Evolutionary conservation across 2,113 vertebrate genomes (phyloP).

Genomic region (Pseudonaja textilis): DNA sequence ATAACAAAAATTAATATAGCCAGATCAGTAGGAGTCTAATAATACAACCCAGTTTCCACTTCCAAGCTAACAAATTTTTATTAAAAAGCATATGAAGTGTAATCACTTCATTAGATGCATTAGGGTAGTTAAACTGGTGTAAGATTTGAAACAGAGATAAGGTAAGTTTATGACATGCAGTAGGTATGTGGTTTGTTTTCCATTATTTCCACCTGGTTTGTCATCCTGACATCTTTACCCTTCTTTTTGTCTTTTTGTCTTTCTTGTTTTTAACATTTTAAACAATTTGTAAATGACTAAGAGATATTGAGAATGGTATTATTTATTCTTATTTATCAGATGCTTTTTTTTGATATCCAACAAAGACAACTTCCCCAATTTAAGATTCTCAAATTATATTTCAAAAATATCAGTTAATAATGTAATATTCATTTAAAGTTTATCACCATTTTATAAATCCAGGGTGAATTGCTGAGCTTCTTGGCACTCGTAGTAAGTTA

Average conservation of each 20-base stretch:
- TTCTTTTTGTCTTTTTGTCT: neutral
- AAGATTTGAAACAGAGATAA: neutral
- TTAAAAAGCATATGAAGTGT: neutral
- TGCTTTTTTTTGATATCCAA: neutral
- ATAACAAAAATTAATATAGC: neutral
- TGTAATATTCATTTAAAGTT: neutral
- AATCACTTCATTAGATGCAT: neutral
- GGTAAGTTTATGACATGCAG: neutral
- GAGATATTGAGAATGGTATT: neutral
- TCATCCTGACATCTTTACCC: neutral
- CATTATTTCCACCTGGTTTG: neutral
- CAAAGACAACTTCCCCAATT: neutral
- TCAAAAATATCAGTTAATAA: neutral
- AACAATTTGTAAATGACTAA: neutral
- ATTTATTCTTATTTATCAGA: neutral
- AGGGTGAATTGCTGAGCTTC: neutral
- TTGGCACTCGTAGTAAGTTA: neutral
- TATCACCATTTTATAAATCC: neutral
- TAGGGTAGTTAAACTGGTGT: neutral
- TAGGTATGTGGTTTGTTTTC: neutral
- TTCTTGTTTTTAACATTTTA: neutral
- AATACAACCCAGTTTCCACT: neutral
- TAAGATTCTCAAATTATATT: neutral
- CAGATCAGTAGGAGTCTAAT: neutral
- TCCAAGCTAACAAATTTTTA: neutral